These are phyloP conservation scores for Macrosiphum euphorbiae DNA, from an alignment of 2,888 invertebrate genomes.

Conservation along the genomic window DNA sequence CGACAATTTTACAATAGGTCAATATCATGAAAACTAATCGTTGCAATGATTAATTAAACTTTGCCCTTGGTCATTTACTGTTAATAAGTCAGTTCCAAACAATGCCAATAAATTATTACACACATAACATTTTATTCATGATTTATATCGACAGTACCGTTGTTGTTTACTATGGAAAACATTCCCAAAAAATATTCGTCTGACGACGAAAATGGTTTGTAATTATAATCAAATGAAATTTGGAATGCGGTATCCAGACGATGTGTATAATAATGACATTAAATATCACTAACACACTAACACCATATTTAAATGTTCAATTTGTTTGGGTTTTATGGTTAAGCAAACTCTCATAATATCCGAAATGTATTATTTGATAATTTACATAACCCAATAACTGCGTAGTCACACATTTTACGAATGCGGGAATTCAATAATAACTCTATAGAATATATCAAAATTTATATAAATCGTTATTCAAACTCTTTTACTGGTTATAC, in stretches of 20 bases:
- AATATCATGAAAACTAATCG: no score
- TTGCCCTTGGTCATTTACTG: no score
- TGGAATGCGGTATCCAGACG: neutral
- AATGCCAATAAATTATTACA: no score
- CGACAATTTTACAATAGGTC: no score
- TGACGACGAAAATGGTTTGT: neutral
- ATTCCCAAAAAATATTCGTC: neutral
- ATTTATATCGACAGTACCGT: neutral
- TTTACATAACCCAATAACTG: neutral
- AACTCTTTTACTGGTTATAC: neutral
- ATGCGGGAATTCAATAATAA: neutral
- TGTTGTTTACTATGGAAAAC: neutral
- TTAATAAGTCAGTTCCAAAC: no score
- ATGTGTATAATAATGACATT: neutral
- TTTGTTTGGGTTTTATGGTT: constrained; percentile 10
- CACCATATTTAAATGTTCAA: neutral
- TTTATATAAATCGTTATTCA: neutral
- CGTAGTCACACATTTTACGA: no score
- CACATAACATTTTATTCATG: no score
- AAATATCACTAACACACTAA: neutral
- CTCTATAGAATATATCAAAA: neutral
- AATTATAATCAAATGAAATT: neutral
- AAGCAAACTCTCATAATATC: neutral
- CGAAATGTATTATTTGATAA: neutral
- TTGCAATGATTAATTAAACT: no score